Evolutionary conservation across 1,140 invertebrate species (phyloP), one percentile per base, ranked within the genome.

Genomic region (Scaptomyza graminum): DNA sequence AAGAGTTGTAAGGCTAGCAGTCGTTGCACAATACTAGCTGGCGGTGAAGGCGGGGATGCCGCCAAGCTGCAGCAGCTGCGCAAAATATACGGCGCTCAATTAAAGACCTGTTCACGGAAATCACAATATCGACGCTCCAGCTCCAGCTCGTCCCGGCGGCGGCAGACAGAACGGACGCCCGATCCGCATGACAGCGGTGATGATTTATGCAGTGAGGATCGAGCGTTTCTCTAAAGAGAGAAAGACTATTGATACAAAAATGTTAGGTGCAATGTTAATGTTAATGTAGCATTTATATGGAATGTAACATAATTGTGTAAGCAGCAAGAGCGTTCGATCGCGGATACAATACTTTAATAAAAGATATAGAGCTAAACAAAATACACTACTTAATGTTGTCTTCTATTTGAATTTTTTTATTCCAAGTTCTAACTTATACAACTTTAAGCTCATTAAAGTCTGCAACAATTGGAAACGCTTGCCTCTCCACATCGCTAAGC

Each of bases 141-240:
- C 1, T 65, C n/a, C n/a, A n/a, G n/a, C n/a, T n/a, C n/a, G n/a
- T n/a, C 66, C 0, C 63, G 62, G 13, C 61, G 69, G 2, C 71
- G 62, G 5, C 31, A 57, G 2, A 51, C 71, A 15, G 59, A 77
- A 13, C 68, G 76, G 31, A 78, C 76, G 7, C 83, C 82, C 12
- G 56, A 67, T 2, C 68, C 61, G 9, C 77, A 84, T 25, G 90
- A 91, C 44, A 91, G 90, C 34, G 90, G 77, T n/a, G 90, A 91
- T 50, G 90, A 91, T 28, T 49, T 91, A 3, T 91, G 90, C 47
- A 91, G 90, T 63, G 78, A 89, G 37, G 90, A 91, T 70, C 69
- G 90, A 16, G 90, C 90, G 6, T 91, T 89, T 56, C 77, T 91
- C 16, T 91, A 90, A 57, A 64, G 8, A n/a, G 66, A 34, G 0